Evolutionary conservation across 1,140 invertebrate species (phyloP).

Genomic region (Drosophila eugracilis): DNA sequence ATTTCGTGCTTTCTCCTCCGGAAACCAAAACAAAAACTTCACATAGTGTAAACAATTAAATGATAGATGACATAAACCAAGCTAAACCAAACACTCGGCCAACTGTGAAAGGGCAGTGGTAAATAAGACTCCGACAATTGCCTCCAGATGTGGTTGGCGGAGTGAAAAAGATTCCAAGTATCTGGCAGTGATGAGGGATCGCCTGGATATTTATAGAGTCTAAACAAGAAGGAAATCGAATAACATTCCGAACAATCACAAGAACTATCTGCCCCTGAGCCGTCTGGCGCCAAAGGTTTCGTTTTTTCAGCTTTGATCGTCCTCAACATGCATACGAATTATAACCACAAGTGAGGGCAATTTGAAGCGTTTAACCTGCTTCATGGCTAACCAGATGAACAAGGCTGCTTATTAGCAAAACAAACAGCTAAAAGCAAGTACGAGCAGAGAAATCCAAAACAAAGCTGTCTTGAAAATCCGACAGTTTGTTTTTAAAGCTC

Average conservation of each 20-base stretch:
- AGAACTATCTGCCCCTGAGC: slow-evolving; percentile 3
- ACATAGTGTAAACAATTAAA: slow-evolving; percentile 55
- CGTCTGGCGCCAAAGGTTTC: slow-evolving; percentile 32
- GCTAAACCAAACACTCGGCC: slow-evolving; percentile 32
- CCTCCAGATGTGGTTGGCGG: slow-evolving; percentile 34
- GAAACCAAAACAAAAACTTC: slow-evolving; percentile 62
- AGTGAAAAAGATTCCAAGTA: slow-evolving; percentile 18
- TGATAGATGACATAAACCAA: slow-evolving; percentile 70
- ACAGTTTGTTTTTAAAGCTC: no score
- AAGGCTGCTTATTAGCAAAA: slow-evolving; percentile 61
- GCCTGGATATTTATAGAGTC: slow-evolving; percentile 29
- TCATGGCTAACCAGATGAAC: slow-evolving; percentile 60
- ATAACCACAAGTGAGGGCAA: slow-evolving; percentile 17
- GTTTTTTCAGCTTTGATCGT: slow-evolving; percentile 7
- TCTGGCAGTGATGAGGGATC: slow-evolving; percentile 24
- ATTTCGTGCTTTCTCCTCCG: slow-evolving; percentile 19
- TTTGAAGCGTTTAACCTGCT: slow-evolving; percentile 55
- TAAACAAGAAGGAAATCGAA: slow-evolving; percentile 14
- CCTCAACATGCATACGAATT: slow-evolving; percentile 39
- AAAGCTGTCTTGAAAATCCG: no score
- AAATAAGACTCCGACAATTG: slow-evolving; percentile 30
- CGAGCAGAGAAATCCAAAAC: slow-evolving; percentile 4
- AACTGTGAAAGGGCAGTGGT: slow-evolving; percentile 10
- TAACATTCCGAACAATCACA: slow-evolving; percentile 1
- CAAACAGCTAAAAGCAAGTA: slow-evolving; percentile 36